Base-by-base conservation (phyloP, 2,888 invertebrate genomes). In the Syrphus vitripennis region DNA sequence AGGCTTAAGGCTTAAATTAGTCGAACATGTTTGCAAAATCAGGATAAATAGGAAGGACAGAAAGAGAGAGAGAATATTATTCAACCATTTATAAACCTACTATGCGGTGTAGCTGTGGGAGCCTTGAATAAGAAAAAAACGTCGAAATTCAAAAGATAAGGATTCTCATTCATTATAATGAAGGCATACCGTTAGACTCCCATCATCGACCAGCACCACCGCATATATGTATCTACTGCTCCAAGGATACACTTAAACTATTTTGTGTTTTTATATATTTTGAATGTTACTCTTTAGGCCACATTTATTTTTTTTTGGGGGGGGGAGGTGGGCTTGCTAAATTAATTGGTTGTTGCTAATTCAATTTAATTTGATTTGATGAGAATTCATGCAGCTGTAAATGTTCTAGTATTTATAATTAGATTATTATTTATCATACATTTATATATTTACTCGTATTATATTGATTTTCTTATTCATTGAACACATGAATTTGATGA, bases 341-440 rank as follows among this genome's bases (percentile, higher is more conserved):
- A 10, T 63, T 63, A 42, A 24, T 63, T 42, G 16, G 10, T 40
- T 29, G 29, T 12, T 1, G 19, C 29, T 63, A 29, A 65, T 65
- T 45, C 45, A 29, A 29, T 63, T 63, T 26, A 40, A 42, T 42
- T 61, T 26, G 6, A 42, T 42, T 40, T 45, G 34, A 65, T 65
- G 63, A 29, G 45, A 65, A 65, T 19, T 29, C 63, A 31, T 65
- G 29, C 42, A 65, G 42, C 29, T 65, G 61, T 63, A n/a, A 0
- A 14, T n/a, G 24, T 26, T 19, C 21, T 3, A n/a, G n/a, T 55
- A n/a, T 55, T 29, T 55, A 29, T 55, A 4, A 29, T 10, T 55
- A 55, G 50, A 50, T 31, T 2, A 26, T 1, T 40, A 40, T 40
- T 3, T n/a, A 53, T 26, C 26, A n/a, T n/a, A 26, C n/a, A n/a